These are phyloP conservation scores for Pelusios castaneus DNA, from an alignment of 2,113 vertebrate genomes.

Conservation along the genomic window DNA sequence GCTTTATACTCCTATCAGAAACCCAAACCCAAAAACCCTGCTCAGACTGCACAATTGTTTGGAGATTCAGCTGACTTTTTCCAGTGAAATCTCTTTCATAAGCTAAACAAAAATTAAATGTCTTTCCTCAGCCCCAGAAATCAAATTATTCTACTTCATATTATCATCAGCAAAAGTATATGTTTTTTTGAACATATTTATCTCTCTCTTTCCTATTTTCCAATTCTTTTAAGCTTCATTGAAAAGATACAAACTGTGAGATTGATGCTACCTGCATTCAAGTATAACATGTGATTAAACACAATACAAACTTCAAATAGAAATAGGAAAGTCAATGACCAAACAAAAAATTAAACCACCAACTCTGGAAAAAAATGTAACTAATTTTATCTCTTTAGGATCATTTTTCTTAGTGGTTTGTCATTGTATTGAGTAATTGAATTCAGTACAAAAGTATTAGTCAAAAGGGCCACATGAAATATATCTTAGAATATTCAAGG, in stretches of 20 bases:
- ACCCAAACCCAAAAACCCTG: background rate
- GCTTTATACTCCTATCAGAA: background rate
- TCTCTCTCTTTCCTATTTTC: background rate
- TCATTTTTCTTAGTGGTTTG: background rate
- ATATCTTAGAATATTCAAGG: no score
- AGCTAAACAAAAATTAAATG: background rate
- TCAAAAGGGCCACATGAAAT: no score
- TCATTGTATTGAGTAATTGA: background rate
- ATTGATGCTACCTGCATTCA: background rate
- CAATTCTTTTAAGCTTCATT: background rate
- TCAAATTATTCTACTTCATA: background rate
- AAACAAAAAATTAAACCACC: background rate
- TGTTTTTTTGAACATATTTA: background rate
- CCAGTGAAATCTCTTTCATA: background rate
- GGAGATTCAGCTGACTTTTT: background rate
- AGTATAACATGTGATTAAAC: background rate
- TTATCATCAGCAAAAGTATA: background rate
- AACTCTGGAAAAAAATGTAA: background rate
- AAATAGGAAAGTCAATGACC: background rate
- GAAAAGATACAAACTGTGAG: background rate
- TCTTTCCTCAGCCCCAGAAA: background rate
- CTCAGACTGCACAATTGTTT: rapidly evolving
- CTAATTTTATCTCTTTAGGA: background rate
- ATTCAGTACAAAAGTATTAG: background rate
- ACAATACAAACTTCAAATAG: background rate